Conservation (phyloP, 2,888 invertebrate species). For the Eristalis intricaria region DNA sequence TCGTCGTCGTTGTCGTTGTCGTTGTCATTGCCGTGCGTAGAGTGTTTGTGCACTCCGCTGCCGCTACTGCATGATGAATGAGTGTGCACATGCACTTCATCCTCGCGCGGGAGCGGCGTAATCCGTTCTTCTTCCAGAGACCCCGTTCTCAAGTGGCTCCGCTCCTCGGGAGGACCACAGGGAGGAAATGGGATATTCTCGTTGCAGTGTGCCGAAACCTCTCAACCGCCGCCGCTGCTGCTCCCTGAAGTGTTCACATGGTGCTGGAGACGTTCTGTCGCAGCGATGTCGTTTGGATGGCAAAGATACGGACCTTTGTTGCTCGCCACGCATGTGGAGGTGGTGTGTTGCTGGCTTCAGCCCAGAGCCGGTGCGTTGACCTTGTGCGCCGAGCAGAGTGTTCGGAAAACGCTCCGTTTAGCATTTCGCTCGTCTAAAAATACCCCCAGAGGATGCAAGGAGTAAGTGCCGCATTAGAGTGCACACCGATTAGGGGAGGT, state of each 20-base stretch:
- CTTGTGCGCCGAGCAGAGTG: slow-evolving; percentile 46
- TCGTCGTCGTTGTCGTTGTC: slow-evolving; percentile 7
- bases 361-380: slow-evolving; percentile 50
- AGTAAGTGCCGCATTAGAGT: not conserved
- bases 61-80: slow-evolving; percentile 59
- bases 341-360: slow-evolving; percentile 11
- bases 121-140: slow-evolving; percentile 67
- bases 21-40: slow-evolving; percentile 17
- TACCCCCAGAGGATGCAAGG: slow-evolving; percentile 32
- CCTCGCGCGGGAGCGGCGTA: slow-evolving; percentile 53
- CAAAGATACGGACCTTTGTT: slow-evolving; percentile 17
- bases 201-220: slow-evolving; percentile 11
- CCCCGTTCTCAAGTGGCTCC: slow-evolving; percentile 60
- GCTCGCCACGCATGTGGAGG: slow-evolving; percentile 56
- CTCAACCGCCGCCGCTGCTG: slow-evolving; percentile 2
- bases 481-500: not conserved
- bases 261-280: slow-evolving; percentile 44
- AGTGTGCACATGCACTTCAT: slow-evolving; percentile 34
- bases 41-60: not conserved
- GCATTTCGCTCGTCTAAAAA: slow-evolving; percentile 35
- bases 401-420: slow-evolving; percentile 19
- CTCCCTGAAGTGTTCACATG: slow-evolving; percentile 30
- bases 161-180: slow-evolving; percentile 2
- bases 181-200: slow-evolving; percentile 7
- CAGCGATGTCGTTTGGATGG: slow-evolving; percentile 47